Conservation (phyloP, 2,113 vertebrate genomes). For the Tachysurus fulvidraco region DNA sequence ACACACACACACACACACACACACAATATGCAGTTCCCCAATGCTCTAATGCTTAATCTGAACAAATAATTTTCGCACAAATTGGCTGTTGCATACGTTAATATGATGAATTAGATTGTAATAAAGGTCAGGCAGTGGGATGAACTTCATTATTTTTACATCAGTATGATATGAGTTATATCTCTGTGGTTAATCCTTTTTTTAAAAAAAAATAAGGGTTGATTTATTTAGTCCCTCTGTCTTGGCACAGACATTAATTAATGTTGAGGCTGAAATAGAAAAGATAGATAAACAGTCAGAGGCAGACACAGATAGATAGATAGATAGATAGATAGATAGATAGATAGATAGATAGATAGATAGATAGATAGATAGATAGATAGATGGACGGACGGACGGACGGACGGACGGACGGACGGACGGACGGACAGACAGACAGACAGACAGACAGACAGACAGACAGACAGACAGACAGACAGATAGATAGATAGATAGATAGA, state of each 20-base stretch:
- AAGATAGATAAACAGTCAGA: background rate
- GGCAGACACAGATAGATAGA: background rate
- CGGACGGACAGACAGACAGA: no score
- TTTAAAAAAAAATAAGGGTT: background rate
- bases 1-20: background rate
- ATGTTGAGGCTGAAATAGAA: background rate
- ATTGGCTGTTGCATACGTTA: background rate
- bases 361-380: background rate
- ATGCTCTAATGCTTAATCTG: background rate
- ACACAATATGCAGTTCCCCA: background rate
- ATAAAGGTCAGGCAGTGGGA: background rate
- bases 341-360: no score
- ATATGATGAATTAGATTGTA: conserved; percentile 3
- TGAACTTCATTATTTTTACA: background rate
- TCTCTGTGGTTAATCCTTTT: background rate
- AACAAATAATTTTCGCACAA: background rate
- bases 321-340: background rate
- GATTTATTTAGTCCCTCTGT: background rate
- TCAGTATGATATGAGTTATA: background rate
- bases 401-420: background rate
- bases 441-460: background rate
- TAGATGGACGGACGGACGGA: background rate
- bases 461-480: background rate
- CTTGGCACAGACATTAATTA: background rate
- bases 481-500: background rate